Evolutionary conservation across 2,797 vertebrate species (phyloP).

Genomic region (Microhierax caerulescens): DNA sequence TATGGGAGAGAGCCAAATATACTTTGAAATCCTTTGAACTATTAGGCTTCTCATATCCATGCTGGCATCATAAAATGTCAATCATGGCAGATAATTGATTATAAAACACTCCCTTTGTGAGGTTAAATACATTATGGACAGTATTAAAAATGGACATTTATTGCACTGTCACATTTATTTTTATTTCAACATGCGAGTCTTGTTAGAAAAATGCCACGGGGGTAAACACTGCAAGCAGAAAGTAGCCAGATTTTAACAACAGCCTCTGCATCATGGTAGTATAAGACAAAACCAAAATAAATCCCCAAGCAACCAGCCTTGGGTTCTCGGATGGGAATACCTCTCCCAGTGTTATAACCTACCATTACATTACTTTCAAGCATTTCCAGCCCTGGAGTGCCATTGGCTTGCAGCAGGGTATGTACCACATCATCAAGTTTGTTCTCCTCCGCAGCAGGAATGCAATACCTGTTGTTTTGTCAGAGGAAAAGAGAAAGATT

Average conservation of each 20-base stretch:
- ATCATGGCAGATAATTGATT: background rate
- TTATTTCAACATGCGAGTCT: background rate
- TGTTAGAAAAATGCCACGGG: background rate
- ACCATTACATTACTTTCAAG: constrained; percentile 99
- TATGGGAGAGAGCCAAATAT: background rate
- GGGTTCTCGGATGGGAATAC: background rate
- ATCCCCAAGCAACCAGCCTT: background rate
- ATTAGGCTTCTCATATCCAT: background rate
- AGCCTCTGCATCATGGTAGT: background rate
- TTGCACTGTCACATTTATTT: background rate
- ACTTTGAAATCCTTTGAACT: background rate
- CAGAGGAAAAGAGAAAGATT: background rate
- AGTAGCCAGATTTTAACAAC: background rate
- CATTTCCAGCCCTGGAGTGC: constrained; percentile 98
- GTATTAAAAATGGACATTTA: background rate
- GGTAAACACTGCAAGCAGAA: background rate
- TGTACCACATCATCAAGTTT: constrained; percentile 99
- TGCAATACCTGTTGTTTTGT: constrained; percentile 89
- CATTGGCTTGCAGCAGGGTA: constrained; percentile 98
- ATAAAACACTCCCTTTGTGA: background rate
- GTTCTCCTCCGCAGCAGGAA: constrained; percentile 98
- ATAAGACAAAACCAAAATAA: background rate
- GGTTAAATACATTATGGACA: background rate
- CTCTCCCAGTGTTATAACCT: constrained; percentile 6
- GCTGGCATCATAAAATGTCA: background rate